phyloP scores from a whole-genome alignment of 37 sponge, comb jelly and placozoan genomes.

The Mnemiopsis leidyi region DNA sequence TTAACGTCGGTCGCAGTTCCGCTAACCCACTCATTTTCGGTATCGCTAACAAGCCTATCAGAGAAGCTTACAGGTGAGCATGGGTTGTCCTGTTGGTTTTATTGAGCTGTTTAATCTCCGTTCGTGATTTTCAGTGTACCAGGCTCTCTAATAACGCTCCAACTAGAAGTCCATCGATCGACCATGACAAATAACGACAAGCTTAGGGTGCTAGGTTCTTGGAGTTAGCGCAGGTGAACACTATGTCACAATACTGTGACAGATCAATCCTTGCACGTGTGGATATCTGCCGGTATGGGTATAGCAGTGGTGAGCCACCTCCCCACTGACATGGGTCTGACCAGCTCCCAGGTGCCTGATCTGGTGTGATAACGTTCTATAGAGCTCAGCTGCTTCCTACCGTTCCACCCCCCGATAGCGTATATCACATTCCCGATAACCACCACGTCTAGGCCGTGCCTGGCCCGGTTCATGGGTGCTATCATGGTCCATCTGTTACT shows the following conservation, averaged over 20 bases:
- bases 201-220: no score
- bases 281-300: neutral
- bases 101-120: no score
- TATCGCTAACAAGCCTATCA: slow-evolving; percentile 41
- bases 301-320: slow-evolving; percentile 57
- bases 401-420: slow-evolving; percentile 63
- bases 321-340: slow-evolving; percentile 29
- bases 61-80: slow-evolving; percentile 53
- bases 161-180: no score
- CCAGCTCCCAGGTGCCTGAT: slow-evolving; percentile 25
- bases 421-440: slow-evolving; percentile 46
- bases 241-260: no score
- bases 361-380: slow-evolving; percentile 57
- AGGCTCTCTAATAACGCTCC: no score
- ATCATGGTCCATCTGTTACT: slow-evolving; percentile 48
- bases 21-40: slow-evolving; percentile 56
- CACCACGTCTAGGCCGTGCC: slow-evolving; percentile 9
- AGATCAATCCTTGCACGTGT: no score
- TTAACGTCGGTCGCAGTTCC: slow-evolving; percentile 35
- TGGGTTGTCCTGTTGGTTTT: no score
- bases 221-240: no score
- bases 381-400: slow-evolving; percentile 21
- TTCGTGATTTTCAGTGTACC: no score
- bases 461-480: neutral
- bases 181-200: no score